A percentile compares a stretch with the other conserved stretches of the same genome.
phyloP scores from a whole-genome alignment of 2,113 vertebrate genomes.

The Phyllostomus discolor region DNA sequence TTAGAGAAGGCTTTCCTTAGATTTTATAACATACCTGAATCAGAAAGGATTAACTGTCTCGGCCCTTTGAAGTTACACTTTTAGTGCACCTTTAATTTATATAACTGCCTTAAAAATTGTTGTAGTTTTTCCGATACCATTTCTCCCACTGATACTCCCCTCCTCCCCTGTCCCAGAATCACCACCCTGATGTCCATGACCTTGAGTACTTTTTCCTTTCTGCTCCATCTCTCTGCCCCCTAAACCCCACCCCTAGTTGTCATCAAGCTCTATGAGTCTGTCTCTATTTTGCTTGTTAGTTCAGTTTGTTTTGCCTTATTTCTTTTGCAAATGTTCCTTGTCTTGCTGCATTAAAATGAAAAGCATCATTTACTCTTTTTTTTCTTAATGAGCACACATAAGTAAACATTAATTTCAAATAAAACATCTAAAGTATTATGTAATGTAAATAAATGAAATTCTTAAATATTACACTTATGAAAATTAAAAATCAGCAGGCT shows the following conservation, averaged over 20 bases:
- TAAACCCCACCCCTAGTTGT: too few relatives aligned
- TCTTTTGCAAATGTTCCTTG: neutral
- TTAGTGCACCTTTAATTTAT: neutral
- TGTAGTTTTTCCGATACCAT: too few relatives aligned
- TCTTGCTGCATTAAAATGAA: neutral
- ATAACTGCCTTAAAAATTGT: neutral
- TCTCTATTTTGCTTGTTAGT: too few relatives aligned
- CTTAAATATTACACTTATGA: neutral
- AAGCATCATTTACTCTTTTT: neutral
- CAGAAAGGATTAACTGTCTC: neutral
- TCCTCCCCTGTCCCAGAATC: too few relatives aligned
- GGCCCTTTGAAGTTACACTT: neutral
- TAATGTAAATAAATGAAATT: slow-evolving; percentile 10
- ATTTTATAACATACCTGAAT: neutral
- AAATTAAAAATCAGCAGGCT: neutral
- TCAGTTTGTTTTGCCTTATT: neutral
- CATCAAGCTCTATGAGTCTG: too few relatives aligned
- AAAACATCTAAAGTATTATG: neutral
- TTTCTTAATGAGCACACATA: neutral
- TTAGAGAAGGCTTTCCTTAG: neutral
- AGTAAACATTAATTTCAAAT: neutral
- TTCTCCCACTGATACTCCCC: too few relatives aligned
- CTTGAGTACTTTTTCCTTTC: too few relatives aligned
- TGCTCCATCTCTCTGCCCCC: too few relatives aligned
- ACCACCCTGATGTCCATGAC: too few relatives aligned